Base-by-base conservation (phyloP, 1,140 invertebrate genomes). In the Trachymyrmex septentrionalis region DNA sequence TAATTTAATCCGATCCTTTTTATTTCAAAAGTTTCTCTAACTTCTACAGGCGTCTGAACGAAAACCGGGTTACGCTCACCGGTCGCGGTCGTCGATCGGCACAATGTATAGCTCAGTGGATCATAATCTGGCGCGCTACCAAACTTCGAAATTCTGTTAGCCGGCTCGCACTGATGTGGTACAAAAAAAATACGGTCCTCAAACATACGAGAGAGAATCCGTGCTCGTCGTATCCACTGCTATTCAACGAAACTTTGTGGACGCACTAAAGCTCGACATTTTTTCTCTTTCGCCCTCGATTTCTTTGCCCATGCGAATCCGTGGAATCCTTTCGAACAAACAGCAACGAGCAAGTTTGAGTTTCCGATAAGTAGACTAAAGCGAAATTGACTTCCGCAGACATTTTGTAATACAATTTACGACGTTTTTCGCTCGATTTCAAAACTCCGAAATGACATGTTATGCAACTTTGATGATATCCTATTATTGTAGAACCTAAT, bases 101-200 rank as follows among this genome's bases (percentile, higher is more conserved):
- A 87, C 75, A 91, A 92, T 90, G 86, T 90, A 90, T 90, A 92
- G 77, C 81, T 85, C 77, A 71, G 67, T 81, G 85, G 87, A 87
- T 91, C 90, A 92, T 92, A 91, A 92, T 92, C 92, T 92, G 92
- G 92, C 90, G 61, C 66, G 24, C 87, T 88, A 87, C 91, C 91
- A 92, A 92, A 92, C 69, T 92, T 89, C 73, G 77, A 80, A 73
- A 92, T 92, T 92, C 89, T 87, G 92, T 92, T 91, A 91, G 84
- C 76, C 66, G 71, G 71, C 87, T 86, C 64, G 67, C 76, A 64
- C 87, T 87, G 88, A 89, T 86, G 85, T 76, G 87, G 72, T 34
- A 38, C 6, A 44, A 75, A 85, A 91, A 92, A 92, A 92, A 92
- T 92, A 92, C 85, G 84, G 64, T 92, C 81, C 63, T 87, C 91